Conservation (phyloP, 2,113 vertebrate species). For the Pycnonotus jocosus region DNA sequence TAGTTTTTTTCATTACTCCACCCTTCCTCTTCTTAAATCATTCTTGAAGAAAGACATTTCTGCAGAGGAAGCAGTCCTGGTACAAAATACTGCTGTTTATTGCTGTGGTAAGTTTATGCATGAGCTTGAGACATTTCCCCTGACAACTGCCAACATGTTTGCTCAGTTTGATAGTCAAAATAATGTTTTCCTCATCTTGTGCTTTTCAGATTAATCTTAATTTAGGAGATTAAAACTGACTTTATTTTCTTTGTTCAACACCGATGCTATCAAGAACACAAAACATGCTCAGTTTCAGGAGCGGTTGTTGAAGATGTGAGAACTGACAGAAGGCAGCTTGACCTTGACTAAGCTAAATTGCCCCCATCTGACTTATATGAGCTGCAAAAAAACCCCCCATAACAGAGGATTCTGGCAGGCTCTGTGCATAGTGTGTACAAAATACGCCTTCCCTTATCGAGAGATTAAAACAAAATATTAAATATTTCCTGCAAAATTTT, state of each 20-base stretch:
- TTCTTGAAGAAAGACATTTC: neutral
- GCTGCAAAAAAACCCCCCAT: neutral
- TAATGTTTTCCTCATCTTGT: slow-evolving; percentile 43
- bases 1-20: neutral
- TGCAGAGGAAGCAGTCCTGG: neutral
- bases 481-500: neutral
- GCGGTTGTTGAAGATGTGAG: slow-evolving; percentile 5
- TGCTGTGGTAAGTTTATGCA: slow-evolving; percentile 25
- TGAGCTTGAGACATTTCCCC: neutral
- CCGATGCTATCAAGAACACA: neutral
- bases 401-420: neutral
- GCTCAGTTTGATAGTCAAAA: slow-evolving; percentile 63
- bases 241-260: slow-evolving; percentile 47
- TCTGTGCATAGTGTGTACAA: neutral
- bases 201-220: slow-evolving; percentile 47
- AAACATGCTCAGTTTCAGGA: neutral
- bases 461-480: slow-evolving; percentile 1
- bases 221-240: slow-evolving; percentile 47
- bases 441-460: neutral
- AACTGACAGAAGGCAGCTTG: slow-evolving; percentile 25
- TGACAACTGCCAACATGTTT: slow-evolving; percentile 25
- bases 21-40: neutral
- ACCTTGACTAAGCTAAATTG: slow-evolving; percentile 41
- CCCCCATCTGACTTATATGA: neutral
- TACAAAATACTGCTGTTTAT: neutral